Percentiles rank a stretch among this genome's conserved stretches.
Evolutionary conservation across 2,888 invertebrate genomes (phyloP).

Genomic region (Tanypteryx hageni): DNA sequence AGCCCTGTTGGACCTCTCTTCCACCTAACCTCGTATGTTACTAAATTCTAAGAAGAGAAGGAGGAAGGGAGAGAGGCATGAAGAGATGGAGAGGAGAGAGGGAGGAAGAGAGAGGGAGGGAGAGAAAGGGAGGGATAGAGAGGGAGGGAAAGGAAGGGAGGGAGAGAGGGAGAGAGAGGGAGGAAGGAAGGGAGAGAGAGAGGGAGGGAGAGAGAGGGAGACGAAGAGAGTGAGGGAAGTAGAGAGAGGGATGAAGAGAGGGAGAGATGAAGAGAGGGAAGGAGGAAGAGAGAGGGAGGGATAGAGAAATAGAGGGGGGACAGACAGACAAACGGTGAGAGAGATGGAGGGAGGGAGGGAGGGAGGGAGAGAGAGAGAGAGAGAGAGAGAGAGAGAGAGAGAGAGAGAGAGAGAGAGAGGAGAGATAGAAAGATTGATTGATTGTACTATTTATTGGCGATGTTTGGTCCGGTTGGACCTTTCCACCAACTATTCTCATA

Average conservation of each 20-base stretch:
- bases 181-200: constrained; percentile 68
- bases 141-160: constrained; percentile 65
- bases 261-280: neutral
- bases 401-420: neutral
- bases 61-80: constrained; percentile 68
- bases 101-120: constrained; percentile 64
- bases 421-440: no score
- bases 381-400: neutral
- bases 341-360: constrained; percentile 68
- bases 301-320: neutral
- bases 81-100: constrained; percentile 66
- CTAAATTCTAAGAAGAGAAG: no score
- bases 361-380: constrained; percentile 62
- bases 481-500: no score
- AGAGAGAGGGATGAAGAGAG: neutral
- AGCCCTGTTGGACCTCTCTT: no score
- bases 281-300: no score
- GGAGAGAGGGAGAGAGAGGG: constrained; percentile 27
- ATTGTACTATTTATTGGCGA: no score
- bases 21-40: no score
- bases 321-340: no score
- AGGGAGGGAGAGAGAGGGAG: constrained; percentile 65
- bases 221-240: no score
- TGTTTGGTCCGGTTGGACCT: no score
- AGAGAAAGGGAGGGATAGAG: constrained; percentile 65